These are phyloP conservation scores for Pituophis catenifer DNA, from an alignment of 2,113 vertebrate species.

Conservation along the genomic window DNA sequence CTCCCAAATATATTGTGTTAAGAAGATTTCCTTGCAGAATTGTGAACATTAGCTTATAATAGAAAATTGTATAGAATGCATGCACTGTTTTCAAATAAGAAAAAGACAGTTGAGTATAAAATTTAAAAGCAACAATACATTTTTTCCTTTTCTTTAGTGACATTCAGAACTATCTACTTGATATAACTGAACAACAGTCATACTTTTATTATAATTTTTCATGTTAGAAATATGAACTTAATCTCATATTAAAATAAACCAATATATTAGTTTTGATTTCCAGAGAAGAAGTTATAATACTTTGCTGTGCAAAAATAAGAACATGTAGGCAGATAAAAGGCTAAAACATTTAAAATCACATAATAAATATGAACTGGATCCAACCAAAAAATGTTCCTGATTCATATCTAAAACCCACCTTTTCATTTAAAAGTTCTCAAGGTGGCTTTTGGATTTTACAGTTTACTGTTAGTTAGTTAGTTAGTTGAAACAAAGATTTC, in stretches of 20 bases:
- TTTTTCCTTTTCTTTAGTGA: fast-evolving
- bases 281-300: not conserved
- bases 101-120: not conserved
- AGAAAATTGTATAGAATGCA: not conserved
- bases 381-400: not conserved
- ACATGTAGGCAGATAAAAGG: not conserved
- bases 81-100: not conserved
- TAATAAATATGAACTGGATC: not conserved
- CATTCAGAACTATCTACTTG: slow-evolving; percentile 16
- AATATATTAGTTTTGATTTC: not conserved
- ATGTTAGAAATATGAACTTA: not conserved
- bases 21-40: not conserved
- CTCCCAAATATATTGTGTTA: not conserved
- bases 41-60: not conserved
- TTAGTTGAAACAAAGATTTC: not conserved
- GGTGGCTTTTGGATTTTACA: not conserved
- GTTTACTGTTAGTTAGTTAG: not conserved
- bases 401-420: not conserved
- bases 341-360: not conserved
- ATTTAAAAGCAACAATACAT: not conserved
- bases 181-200: slow-evolving; percentile 30
- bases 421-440: not conserved
- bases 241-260: slow-evolving; percentile 1
- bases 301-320: not conserved
- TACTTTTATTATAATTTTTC: not conserved